These are phyloP conservation scores for Gymnopithys bicolor DNA, from an alignment of 2,797 vertebrate genomes.

Conservation along the genomic window DNA sequence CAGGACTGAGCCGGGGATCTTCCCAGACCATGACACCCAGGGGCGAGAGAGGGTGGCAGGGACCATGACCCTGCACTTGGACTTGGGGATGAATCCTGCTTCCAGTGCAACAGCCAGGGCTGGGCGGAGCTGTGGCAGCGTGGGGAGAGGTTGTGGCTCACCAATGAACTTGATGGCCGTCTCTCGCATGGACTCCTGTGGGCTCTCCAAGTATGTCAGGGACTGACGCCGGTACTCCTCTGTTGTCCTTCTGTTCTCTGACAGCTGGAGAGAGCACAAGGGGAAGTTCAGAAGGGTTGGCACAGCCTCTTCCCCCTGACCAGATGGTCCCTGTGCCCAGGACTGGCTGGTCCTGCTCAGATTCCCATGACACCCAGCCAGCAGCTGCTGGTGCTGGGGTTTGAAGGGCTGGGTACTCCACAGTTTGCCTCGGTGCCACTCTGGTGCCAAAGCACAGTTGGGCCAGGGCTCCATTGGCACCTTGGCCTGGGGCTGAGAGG, in stretches of 20 bases:
- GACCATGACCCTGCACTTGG: no score
- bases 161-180: accelerated
- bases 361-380: background rate
- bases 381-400: background rate
- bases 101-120: background rate
- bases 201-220: background rate
- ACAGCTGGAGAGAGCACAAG: background rate
- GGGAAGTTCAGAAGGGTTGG: background rate
- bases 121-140: background rate
- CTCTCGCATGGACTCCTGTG: background rate
- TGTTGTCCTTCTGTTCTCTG: background rate
- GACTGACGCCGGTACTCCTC: accelerated
- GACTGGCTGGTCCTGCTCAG: background rate
- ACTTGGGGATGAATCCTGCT: background rate
- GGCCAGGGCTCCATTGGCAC: background rate
- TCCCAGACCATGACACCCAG: accelerated
- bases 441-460: background rate
- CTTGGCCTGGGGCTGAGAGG: background rate
- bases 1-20: background rate
- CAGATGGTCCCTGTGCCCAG: no score
- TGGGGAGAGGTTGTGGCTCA: background rate
- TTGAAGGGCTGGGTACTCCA: background rate
- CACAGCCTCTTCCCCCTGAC: background rate
- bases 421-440: background rate
- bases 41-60: background rate